Conservation (phyloP, 1,140 invertebrate genomes). For the Drosophila neocordata region DNA sequence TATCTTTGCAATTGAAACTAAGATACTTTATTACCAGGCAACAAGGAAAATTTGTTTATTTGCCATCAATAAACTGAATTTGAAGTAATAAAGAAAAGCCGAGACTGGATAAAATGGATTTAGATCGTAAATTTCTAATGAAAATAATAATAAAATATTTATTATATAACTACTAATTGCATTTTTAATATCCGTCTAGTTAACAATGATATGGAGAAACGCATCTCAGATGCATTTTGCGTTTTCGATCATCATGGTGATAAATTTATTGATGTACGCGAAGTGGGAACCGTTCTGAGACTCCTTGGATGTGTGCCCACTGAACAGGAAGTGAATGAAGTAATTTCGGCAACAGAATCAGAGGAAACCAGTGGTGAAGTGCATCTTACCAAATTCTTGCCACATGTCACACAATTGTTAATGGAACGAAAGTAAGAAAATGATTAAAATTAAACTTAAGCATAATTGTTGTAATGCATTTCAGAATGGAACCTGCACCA, state of each 20-base stretch:
- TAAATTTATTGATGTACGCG: constrained; percentile 93
- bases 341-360: constrained; percentile 89
- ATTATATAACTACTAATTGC: background rate
- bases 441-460: background rate
- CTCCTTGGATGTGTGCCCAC: constrained; percentile 91
- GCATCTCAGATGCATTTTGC: constrained; percentile 93
- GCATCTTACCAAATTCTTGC: constrained; percentile 87
- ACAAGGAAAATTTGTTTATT: constrained; percentile 9
- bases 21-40: constrained; percentile 24
- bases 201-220: constrained; percentile 88
- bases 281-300: constrained; percentile 94
- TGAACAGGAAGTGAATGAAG: constrained; percentile 94
- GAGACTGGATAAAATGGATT: constrained; percentile 30
- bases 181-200: constrained; percentile 41
- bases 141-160: background rate
- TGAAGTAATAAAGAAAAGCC: too few relatives aligned
- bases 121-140: constrained; percentile 44
- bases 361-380: constrained; percentile 88
- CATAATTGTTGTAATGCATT: background rate
- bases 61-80: background rate
- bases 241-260: constrained; percentile 94
- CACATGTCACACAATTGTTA: constrained; percentile 87
- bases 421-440: constrained; percentile 65
- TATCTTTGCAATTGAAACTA: too few relatives aligned
- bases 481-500: constrained; percentile 86